Evolutionary conservation across 2,797 vertebrate genomes (phyloP).

Genomic region (Acanthurus leucopareius): DNA sequence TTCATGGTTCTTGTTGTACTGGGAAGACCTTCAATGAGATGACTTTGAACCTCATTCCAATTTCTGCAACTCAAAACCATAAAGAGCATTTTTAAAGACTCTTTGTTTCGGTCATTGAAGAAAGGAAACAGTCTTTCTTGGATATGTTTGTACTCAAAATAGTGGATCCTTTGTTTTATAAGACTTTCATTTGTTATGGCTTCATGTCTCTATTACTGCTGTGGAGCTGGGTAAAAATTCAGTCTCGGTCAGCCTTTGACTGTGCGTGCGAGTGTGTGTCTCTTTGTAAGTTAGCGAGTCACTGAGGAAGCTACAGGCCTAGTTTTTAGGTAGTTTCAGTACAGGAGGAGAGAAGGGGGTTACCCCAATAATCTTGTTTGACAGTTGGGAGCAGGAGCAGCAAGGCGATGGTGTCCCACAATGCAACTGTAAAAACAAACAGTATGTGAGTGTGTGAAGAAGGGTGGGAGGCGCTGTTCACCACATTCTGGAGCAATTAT

Average conservation of each 20-base stretch:
- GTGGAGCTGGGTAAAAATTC: constrained; percentile 46
- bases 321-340: constrained; percentile 38
- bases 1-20: constrained; percentile 63
- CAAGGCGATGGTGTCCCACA: constrained; percentile 74
- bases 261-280: constrained; percentile 32
- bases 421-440: constrained; percentile 86
- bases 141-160: constrained; percentile 78
- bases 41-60: constrained; percentile 80
- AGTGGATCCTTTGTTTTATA: constrained; percentile 77
- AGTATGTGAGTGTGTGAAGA: constrained; percentile 70
- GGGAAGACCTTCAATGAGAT: constrained; percentile 68
- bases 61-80: constrained; percentile 77
- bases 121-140: constrained; percentile 76
- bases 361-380: constrained; percentile 81
- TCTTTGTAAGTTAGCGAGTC: constrained; percentile 30
- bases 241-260: constrained; percentile 31
- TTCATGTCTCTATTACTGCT: constrained; percentile 67
- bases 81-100: constrained; percentile 70
- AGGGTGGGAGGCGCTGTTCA: constrained; percentile 57
- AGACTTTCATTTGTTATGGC: constrained; percentile 77
- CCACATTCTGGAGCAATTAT: constrained; percentile 60
- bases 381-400: constrained; percentile 76
- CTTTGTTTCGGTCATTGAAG: constrained; percentile 76
- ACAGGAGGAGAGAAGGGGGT: constrained; percentile 41
- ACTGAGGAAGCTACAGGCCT: constrained; percentile 45